Percentiles rank a stretch among this genome's conserved stretches.
These are phyloP conservation scores for Rotaria sp. DNA, from an alignment of 2,888 invertebrate genomes.

Conservation along the genomic window DNA sequence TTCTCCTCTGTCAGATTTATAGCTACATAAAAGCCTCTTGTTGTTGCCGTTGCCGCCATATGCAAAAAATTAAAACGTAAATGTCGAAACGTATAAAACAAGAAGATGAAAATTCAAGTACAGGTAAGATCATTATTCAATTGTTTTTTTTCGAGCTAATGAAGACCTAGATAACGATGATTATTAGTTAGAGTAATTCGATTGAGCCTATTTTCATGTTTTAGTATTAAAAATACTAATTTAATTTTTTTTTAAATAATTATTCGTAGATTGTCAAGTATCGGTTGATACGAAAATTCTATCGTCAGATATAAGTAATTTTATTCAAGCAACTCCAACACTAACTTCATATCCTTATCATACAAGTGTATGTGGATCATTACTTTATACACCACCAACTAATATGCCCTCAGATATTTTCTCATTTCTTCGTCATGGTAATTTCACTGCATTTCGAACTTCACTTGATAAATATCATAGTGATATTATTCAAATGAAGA, in stretches of 20 bases:
- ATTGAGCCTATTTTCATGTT: background rate
- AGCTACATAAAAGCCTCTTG: too few relatives aligned
- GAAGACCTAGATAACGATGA: rapidly evolving
- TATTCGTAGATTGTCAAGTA: background rate
- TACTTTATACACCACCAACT: background rate
- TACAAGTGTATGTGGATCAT: background rate
- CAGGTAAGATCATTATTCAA: too few relatives aligned
- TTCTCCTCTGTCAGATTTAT: too few relatives aligned
- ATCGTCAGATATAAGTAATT: background rate
- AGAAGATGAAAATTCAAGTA: too few relatives aligned
- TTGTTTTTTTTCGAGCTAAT: too few relatives aligned
- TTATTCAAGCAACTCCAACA: background rate
- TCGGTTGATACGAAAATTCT: background rate
- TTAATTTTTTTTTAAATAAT: background rate
- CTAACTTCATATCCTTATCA: background rate
- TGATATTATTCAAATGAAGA: background rate
- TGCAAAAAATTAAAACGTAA: too few relatives aligned
- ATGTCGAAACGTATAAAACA: too few relatives aligned
- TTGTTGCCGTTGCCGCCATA: too few relatives aligned
- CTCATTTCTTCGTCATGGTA: background rate
- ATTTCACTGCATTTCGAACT: background rate
- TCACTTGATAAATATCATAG: background rate
- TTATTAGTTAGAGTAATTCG: background rate
- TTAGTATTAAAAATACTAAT: background rate
- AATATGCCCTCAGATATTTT: background rate